Evolutionary conservation across 1,140 invertebrate genomes (phyloP), one percentile per base, ranked within the genome.

Genomic region (Pemphigus obesinymphae): DNA sequence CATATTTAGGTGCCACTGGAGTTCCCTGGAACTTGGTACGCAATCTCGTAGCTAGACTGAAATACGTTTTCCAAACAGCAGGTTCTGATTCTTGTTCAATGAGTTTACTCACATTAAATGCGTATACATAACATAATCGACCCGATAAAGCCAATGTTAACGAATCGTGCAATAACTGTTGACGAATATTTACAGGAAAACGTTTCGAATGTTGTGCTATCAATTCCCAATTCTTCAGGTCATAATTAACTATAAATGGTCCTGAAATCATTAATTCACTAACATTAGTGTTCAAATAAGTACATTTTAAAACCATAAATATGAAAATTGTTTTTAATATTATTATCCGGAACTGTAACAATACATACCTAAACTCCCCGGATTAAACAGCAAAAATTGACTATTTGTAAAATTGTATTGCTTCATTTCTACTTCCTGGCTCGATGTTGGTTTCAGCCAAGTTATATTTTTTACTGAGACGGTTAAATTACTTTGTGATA

Each of bases 161-260:
- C 0, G 93, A 90, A 84, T 94, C 93, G 83, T 94, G 93, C 1
- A 94, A 86, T 0, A 94, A 86, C 86, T 94, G 94, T 0, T 92
- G 92, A 81, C 93, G 88, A 0, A 92, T 93, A 78, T 91, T 88
- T 8, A 90, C 89, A 1, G 93, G 91, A 82, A 96, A 93, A 5
- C 84, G 86, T 1, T 86, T 85, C 85, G 90, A 83, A 72, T 88
- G 84, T 68, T 89, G 85, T 0, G 91, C 89, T 3, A 95, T 85
- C 83, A 93, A 89, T 83, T 91, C 89, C 94, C 94, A 95, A 85
- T 95, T 95, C n/a, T 89, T 85, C 8, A 86, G 83, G 83, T 95
- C 94, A 85, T 95, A 95, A 84, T 95, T 95, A 0, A 95, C 94
- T 8, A 93, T 91, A 85, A 92, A 95, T 80, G 94, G 93, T 1